Evolutionary conservation across 2,888 invertebrate genomes (phyloP).

Genomic region (Desoria tigrina): DNA sequence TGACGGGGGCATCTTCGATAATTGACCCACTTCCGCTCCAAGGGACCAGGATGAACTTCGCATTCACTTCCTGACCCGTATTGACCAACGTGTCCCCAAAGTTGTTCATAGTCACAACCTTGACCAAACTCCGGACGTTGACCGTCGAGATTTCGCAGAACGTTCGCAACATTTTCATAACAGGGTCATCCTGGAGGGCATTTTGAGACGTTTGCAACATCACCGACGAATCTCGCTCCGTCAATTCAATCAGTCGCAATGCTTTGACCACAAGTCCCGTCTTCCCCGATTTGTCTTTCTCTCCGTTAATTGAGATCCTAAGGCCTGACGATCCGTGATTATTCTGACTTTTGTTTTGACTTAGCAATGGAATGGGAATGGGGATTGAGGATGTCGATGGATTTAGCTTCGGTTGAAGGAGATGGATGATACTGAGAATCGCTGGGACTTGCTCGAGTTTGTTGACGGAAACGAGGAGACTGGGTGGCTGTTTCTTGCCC

Average conservation of each 20-base stretch:
- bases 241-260: conserved; percentile 37
- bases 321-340: neutral
- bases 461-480: conserved; percentile 33
- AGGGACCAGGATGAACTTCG: conserved; percentile 35
- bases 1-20: conserved; percentile 21
- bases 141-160: conserved; percentile 31
- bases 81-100: conserved; percentile 29
- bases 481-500: conserved; percentile 16
- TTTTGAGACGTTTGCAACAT: conserved; percentile 36
- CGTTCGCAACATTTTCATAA: conserved; percentile 37
- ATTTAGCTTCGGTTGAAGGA: conserved; percentile 31
- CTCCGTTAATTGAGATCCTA: neutral
- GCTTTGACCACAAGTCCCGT: conserved; percentile 24
- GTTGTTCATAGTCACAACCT: conserved; percentile 34
- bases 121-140: conserved; percentile 28
- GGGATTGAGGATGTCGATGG: neutral
- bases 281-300: neutral
- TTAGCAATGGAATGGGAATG: neutral
- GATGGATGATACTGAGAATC: conserved; percentile 35
- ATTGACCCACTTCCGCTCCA: conserved; percentile 39
- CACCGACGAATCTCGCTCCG: conserved; percentile 39
- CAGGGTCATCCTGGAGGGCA: conserved; percentile 37
- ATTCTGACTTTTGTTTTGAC: neutral
- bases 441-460: conserved; percentile 40
- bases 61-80: conserved; percentile 23